phyloP scores from a whole-genome alignment of 2,113 vertebrate genomes.

The Aramus guarauna region DNA sequence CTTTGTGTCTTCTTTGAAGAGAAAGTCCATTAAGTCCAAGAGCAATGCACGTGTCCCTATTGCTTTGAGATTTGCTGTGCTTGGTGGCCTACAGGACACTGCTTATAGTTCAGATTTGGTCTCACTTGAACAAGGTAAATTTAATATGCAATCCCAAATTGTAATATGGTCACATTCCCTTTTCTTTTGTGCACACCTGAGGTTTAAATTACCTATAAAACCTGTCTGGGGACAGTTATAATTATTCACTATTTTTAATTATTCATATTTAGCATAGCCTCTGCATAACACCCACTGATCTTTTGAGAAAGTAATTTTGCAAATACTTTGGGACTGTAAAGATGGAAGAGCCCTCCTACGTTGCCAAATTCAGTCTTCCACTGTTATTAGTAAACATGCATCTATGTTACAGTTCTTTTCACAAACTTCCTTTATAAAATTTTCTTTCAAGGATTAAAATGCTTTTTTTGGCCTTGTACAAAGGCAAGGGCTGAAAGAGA shows the following conservation, averaged over 20 bases:
- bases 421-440: neutral
- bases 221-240: neutral
- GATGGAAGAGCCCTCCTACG: neutral
- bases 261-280: neutral
- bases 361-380: neutral
- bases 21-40: neutral
- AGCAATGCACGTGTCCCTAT: neutral
- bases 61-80: neutral
- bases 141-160: neutral
- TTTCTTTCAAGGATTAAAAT: neutral
- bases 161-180: neutral
- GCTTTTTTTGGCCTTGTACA: neutral
- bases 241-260: constrained; percentile 7
- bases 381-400: neutral
- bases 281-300: neutral
- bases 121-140: neutral
- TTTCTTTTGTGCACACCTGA: neutral
- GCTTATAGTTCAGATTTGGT: neutral
- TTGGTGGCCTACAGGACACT: neutral
- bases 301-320: neutral
- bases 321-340: neutral
- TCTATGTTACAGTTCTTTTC: neutral
- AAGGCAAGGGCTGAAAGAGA: neutral
- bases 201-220: neutral
- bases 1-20: neutral